A percentile compares a stretch with the other conserved stretches of the same genome.
Conservation (phyloP, 2,888 invertebrate genomes). For the Drosophila maculinotata region DNA sequence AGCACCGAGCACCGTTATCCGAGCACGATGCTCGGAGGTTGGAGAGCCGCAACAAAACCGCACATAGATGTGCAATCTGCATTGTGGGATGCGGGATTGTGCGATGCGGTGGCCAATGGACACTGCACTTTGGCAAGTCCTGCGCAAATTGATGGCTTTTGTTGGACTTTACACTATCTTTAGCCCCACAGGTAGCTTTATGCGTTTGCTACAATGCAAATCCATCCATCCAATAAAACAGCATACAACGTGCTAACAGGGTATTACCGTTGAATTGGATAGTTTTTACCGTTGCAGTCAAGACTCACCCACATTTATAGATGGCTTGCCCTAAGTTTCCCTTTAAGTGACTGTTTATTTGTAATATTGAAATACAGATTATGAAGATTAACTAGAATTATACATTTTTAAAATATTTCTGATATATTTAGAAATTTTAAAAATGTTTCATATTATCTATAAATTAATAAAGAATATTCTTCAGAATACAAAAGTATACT, state of each 20-base stretch:
- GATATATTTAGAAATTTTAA: no score
- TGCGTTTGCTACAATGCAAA: slow-evolving; percentile 18
- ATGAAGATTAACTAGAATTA: no score
- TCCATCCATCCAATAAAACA: slow-evolving; percentile 16
- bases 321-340: no score
- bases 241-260: background rate
- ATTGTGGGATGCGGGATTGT: slow-evolving; percentile 24
- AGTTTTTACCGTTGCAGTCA: background rate
- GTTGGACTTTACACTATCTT: slow-evolving; percentile 58
- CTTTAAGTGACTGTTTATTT: no score
- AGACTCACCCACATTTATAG: no score
- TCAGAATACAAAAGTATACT: no score
- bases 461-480: no score
- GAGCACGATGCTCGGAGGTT: slow-evolving; percentile 7
- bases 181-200: slow-evolving; percentile 25
- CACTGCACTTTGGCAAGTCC: slow-evolving; percentile 23
- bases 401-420: no score
- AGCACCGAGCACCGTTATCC: slow-evolving; percentile 3
- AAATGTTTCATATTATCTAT: no score
- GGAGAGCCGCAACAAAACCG: slow-evolving; percentile 32
- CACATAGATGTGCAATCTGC: slow-evolving; percentile 52
- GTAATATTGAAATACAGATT: no score
- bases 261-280: background rate
- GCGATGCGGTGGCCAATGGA: slow-evolving; percentile 42
- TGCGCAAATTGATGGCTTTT: slow-evolving; percentile 72